phyloP scores from a whole-genome alignment of 1,140 invertebrate species.

The Acromyrmex charruanus region DNA sequence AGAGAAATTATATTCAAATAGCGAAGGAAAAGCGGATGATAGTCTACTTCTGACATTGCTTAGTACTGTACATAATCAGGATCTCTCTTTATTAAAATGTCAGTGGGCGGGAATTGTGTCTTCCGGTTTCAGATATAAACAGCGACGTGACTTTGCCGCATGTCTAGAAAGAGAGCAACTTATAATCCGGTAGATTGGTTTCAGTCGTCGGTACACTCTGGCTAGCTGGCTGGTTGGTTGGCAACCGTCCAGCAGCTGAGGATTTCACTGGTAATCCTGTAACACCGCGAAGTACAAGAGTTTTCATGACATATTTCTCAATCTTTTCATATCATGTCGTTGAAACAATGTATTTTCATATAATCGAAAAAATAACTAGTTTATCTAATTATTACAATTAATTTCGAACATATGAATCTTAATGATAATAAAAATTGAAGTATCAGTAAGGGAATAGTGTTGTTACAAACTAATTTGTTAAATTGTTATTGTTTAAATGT shows the following conservation, averaged over 20 bases:
- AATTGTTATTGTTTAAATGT: neutral
- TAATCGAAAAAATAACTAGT: neutral
- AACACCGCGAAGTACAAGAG: slow-evolving; percentile 48
- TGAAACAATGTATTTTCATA: neutral
- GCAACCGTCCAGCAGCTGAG: slow-evolving; percentile 62
- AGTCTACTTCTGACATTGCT: slow-evolving; percentile 1
- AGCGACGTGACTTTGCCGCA: slow-evolving; percentile 25
- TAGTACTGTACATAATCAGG: neutral
- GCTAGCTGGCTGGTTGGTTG: slow-evolving; percentile 57
- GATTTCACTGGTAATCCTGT: slow-evolving; percentile 35
- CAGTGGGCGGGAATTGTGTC: slow-evolving; percentile 53
- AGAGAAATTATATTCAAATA: neutral
- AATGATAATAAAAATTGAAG: neutral
- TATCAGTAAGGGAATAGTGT: neutral
- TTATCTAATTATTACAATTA: neutral
- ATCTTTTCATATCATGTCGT: slow-evolving; percentile 14
- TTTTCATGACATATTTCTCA: slow-evolving; percentile 44
- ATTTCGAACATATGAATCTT: neutral
- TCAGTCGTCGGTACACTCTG: slow-evolving; percentile 51
- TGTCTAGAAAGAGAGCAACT: slow-evolving; percentile 62
- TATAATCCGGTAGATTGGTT: slow-evolving; percentile 72
- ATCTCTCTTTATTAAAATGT: neutral
- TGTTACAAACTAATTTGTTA: too few species aligned
- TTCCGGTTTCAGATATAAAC: slow-evolving; percentile 33
- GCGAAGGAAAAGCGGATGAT: neutral